Conservation (phyloP, 2,888 invertebrate genomes). For the Scaptomyza flava region DNA sequence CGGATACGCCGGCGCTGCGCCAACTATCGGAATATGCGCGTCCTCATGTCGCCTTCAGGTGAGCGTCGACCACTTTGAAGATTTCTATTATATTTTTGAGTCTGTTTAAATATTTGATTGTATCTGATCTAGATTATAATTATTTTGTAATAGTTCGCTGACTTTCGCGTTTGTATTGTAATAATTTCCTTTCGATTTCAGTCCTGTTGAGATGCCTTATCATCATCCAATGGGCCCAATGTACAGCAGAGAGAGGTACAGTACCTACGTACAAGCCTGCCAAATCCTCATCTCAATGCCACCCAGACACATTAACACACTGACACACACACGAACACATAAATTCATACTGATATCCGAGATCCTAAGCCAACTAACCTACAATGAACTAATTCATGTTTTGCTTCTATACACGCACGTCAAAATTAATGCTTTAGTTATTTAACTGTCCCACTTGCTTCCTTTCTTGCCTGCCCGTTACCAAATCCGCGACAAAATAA, state of each 20-base stretch:
- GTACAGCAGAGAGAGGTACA: conserved; percentile 85
- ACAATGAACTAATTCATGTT: conserved; percentile 12
- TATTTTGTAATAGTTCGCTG: conserved; percentile 32
- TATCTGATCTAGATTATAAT: too few species aligned
- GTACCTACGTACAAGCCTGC: conserved; percentile 74
- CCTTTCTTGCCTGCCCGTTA: conserved; percentile 52
- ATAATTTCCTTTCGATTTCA: conserved; percentile 83
- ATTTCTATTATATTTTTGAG: conserved; percentile 6
- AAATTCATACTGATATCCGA: conserved; percentile 13
- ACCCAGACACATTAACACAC: conserved; percentile 17
- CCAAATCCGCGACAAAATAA: conserved; percentile 41
- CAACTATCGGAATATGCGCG: conserved; percentile 96
- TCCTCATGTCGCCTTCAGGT: conserved; percentile 95
- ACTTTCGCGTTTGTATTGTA: conserved; percentile 68
- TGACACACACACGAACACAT: conserved; percentile 2
- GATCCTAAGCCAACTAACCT: conserved; percentile 44
- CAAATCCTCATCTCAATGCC: conserved; percentile 56
- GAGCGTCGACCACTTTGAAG: conserved; percentile 29
- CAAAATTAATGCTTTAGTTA: conserved; percentile 40
- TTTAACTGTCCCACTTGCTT: conserved; percentile 29
- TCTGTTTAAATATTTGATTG: too few species aligned
- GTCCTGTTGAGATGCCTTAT: conserved; percentile 85
- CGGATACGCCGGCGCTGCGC: conserved; percentile 96
- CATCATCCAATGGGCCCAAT: conserved; percentile 85
- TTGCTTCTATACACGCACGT: conserved; percentile 42